Evolutionary conservation across 1,140 invertebrate genomes (phyloP).

Genomic region (Meloidogyne chitwoodi): DNA sequence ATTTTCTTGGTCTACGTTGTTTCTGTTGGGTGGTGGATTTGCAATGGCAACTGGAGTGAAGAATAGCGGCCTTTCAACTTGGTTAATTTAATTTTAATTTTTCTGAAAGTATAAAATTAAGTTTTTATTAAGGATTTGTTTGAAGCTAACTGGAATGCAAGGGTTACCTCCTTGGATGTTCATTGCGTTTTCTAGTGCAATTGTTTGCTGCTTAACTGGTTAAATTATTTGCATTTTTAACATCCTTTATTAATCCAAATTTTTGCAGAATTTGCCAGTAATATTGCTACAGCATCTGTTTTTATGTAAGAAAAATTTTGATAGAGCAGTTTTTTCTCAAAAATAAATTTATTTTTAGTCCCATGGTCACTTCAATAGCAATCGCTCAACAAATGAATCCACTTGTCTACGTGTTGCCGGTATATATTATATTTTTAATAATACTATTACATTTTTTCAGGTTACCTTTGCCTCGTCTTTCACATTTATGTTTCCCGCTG

Average conservation of each 20-base stretch:
- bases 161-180: slow-evolving; percentile 38
- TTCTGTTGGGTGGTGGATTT: slow-evolving; percentile 52
- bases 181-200: slow-evolving; percentile 12
- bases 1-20: slow-evolving; percentile 48
- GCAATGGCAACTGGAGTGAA: slow-evolving; percentile 48
- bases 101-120: background rate
- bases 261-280: slow-evolving; percentile 12
- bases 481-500: slow-evolving; percentile 74
- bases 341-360: background rate
- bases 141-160: slow-evolving; percentile 16
- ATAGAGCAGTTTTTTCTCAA: no score
- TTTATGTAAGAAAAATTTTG: slow-evolving; percentile 30
- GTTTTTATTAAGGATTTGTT: slow-evolving; percentile 1
- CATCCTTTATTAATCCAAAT: background rate
- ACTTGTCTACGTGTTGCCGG: slow-evolving; percentile 79
- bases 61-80: slow-evolving; percentile 31
- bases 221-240: background rate
- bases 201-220: background rate
- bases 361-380: slow-evolving; percentile 39
- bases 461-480: slow-evolving; percentile 74
- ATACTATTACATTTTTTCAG: background rate
- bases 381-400: slow-evolving; percentile 68
- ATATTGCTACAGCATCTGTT: slow-evolving; percentile 52
- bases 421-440: background rate
- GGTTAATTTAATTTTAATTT: background rate